Evolutionary conservation across 2,888 invertebrate genomes (phyloP).

Genomic region (Orthonevra nobilis): DNA sequence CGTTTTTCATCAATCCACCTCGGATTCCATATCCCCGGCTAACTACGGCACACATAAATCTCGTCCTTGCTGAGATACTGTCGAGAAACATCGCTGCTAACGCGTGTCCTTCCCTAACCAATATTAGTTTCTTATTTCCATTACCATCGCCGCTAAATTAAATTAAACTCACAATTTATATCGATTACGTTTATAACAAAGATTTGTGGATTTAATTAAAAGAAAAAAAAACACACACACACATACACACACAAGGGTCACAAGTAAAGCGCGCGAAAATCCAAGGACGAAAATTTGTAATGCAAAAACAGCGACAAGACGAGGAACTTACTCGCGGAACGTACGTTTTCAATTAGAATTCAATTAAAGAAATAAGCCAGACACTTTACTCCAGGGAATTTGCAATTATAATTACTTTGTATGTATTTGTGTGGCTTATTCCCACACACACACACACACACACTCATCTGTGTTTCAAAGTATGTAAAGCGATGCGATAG

Average conservation of each 20-base stretch:
- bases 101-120: not conserved
- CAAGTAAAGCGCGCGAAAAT: not conserved
- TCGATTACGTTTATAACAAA: conserved; percentile 47
- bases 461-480: not conserved
- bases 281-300: conserved; percentile 32
- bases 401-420: conserved; percentile 58
- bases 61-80: too few species aligned
- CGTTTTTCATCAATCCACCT: conserved; percentile 3
- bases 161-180: conserved; percentile 52
- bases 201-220: conserved; percentile 55
- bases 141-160: conserved; percentile 25
- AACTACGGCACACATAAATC: too few species aligned
- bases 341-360: conserved; percentile 61
- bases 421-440: conserved; percentile 1
- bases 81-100: not conserved
- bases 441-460: too few species aligned
- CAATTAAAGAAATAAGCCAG: conserved; percentile 63
- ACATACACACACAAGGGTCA: too few species aligned
- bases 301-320: conserved; percentile 2
- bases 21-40: not conserved
- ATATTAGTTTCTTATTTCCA: conserved; percentile 27
- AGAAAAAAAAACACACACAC: not conserved
- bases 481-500: not conserved
- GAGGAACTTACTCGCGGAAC: conserved; percentile 35
- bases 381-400: conserved; percentile 51